These are phyloP conservation scores for Ageneiosus marmoratus DNA, from an alignment of 2,113 vertebrate species.

Conservation along the genomic window DNA sequence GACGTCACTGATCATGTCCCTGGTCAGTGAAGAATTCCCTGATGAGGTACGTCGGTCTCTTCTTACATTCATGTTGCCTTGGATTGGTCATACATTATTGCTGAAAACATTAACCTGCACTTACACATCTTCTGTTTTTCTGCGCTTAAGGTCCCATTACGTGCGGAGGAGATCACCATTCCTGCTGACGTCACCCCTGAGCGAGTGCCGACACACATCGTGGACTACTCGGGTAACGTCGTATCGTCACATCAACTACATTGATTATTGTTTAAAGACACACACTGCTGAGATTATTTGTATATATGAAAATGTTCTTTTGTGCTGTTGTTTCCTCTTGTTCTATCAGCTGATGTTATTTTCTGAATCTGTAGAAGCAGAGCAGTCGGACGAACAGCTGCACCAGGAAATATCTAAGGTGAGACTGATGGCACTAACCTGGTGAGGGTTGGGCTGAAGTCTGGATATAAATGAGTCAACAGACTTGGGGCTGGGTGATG, in stretches of 20 bases:
- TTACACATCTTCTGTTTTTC: slow-evolving; percentile 2
- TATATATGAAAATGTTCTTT: no score
- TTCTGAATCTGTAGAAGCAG: slow-evolving; percentile 79
- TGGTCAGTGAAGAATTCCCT: slow-evolving; percentile 98
- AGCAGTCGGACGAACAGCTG: slow-evolving; percentile 95
- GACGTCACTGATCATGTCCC: slow-evolving; percentile 97
- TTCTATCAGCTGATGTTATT: neutral
- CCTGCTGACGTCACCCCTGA: slow-evolving; percentile 97
- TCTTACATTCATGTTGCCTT: neutral
- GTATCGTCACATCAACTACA: neutral
- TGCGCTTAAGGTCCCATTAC: slow-evolving; percentile 85
- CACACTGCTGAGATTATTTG: no score
- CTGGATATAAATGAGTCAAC: neutral
- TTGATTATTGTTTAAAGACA: neutral
- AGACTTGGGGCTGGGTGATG: neutral
- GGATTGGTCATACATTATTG: no score
- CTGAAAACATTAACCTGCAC: neutral
- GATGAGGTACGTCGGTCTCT: slow-evolving; percentile 82
- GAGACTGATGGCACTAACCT: slow-evolving; percentile 43
- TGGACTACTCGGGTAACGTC: slow-evolving; percentile 93
- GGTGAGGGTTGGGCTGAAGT: neutral
- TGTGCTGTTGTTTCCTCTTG: slow-evolving; percentile 24
- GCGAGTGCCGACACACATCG: slow-evolving; percentile 96
- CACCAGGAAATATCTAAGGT: slow-evolving; percentile 97
- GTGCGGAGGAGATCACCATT: slow-evolving; percentile 98